Conservation (phyloP, 2,888 invertebrate genomes). For the Drosophila helvetica region DNA sequence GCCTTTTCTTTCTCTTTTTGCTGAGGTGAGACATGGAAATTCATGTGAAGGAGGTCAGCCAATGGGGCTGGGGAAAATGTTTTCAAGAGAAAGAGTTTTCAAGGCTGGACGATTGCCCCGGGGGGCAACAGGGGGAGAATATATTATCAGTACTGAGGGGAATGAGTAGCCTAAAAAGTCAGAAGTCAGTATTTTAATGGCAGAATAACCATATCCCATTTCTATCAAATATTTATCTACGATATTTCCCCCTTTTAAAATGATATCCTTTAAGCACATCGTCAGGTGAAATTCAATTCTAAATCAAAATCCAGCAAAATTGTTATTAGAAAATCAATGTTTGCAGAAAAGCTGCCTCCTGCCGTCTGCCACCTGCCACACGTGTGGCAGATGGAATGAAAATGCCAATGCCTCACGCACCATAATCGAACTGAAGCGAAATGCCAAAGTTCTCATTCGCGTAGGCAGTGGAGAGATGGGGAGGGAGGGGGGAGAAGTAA, state of each 20-base stretch:
- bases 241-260: background rate
- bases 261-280: slow-evolving; percentile 16
- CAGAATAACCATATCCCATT: background rate
- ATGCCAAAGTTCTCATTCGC: background rate
- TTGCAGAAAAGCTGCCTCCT: background rate
- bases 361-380: background rate
- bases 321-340: slow-evolving; percentile 29
- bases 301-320: slow-evolving; percentile 41
- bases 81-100: background rate
- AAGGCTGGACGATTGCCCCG: background rate
- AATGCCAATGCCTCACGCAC: background rate
- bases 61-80: background rate
- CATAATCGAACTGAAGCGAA: slow-evolving; percentile 1
- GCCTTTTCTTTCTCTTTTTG: background rate
- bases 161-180: too few species aligned
- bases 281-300: slow-evolving; percentile 42
- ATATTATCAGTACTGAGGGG: background rate
- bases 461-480: too few species aligned
- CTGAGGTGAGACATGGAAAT: background rate
- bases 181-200: background rate
- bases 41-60: background rate
- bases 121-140: background rate
- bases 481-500: slow-evolving; percentile 17
- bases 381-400: slow-evolving; percentile 1
- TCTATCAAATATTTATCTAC: background rate